Percentiles rank a stretch among this genome's conserved stretches.
Evolutionary conservation across 2,113 vertebrate species (phyloP).

Genomic region (Leptobrachium ailaonicum): DNA sequence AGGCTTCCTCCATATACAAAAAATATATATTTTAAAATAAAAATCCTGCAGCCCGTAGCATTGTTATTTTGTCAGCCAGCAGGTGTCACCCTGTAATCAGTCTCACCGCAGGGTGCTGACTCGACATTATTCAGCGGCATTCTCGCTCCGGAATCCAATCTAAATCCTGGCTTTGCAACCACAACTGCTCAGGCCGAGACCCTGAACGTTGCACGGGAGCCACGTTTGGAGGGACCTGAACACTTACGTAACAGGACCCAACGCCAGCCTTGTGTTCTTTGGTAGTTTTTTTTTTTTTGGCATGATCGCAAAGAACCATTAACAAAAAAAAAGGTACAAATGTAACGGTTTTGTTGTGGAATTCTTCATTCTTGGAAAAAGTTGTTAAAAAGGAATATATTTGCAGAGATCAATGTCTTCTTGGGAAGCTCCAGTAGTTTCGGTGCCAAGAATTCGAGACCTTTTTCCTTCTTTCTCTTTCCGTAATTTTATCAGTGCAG

Average conservation of each 20-base stretch:
- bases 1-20: no score
- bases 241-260: slow-evolving; percentile 36
- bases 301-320: no score
- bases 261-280: no score
- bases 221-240: neutral
- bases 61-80: slow-evolving; percentile 49
- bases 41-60: slow-evolving; percentile 25
- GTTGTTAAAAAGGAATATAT: slow-evolving; percentile 46
- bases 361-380: slow-evolving; percentile 45
- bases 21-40: no score
- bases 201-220: slow-evolving; percentile 20
- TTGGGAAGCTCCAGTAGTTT: slow-evolving; percentile 55
- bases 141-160: slow-evolving; percentile 45
- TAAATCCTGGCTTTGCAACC: slow-evolving; percentile 46
- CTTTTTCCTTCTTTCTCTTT: slow-evolving; percentile 40
- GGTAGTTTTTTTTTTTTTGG: no score
- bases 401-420: slow-evolving; percentile 60
- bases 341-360: slow-evolving; percentile 27
- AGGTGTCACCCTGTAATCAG: slow-evolving; percentile 48
- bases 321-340: neutral
- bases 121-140: slow-evolving; percentile 45
- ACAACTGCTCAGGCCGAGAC: slow-evolving; percentile 18
- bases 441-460: slow-evolving; percentile 46
- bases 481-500: slow-evolving; percentile 51
- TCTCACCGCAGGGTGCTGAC: slow-evolving; percentile 42